These are phyloP conservation scores for Egretta garzetta DNA, from an alignment of 2,113 vertebrate genomes.

Conservation along the genomic window DNA sequence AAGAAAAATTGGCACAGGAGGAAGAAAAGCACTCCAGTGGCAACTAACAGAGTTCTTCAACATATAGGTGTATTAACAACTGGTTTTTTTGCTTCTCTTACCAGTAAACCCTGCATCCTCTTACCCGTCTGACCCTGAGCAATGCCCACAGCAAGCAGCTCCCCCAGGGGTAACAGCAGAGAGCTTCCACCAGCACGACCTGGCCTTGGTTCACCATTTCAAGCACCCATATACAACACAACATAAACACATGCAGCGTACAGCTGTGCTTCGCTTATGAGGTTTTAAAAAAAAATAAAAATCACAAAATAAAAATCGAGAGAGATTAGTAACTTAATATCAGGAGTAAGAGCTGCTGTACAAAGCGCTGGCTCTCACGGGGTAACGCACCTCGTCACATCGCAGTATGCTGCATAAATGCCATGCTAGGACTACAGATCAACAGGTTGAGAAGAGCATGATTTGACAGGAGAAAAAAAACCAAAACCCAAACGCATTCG, in stretches of 20 bases:
- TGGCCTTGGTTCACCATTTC: not conserved
- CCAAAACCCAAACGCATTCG: too few species aligned
- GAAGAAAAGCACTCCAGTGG: not conserved
- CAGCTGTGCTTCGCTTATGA: not conserved
- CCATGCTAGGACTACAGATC: not conserved
- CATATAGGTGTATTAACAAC: not conserved
- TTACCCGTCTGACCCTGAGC: rapidly evolving
- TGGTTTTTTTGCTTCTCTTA: not conserved
- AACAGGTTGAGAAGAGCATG: not conserved
- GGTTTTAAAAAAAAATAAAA: too few species aligned
- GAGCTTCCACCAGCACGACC: not conserved
- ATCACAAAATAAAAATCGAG: not conserved
- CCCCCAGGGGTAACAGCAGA: not conserved
- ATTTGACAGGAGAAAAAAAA: not conserved
- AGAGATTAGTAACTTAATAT: not conserved
- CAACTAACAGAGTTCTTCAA: not conserved
- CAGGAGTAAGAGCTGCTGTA: not conserved
- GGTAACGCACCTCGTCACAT: not conserved
- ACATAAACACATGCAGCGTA: not conserved
- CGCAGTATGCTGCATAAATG: not conserved
- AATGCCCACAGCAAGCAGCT: not conserved
- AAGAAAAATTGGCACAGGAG: not conserved
- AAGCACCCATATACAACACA: not conserved
- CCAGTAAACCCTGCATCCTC: not conserved
- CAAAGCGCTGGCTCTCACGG: rapidly evolving